Base-by-base conservation (phyloP, 2,888 invertebrate genomes). In the Papilio demoleus region DNA sequence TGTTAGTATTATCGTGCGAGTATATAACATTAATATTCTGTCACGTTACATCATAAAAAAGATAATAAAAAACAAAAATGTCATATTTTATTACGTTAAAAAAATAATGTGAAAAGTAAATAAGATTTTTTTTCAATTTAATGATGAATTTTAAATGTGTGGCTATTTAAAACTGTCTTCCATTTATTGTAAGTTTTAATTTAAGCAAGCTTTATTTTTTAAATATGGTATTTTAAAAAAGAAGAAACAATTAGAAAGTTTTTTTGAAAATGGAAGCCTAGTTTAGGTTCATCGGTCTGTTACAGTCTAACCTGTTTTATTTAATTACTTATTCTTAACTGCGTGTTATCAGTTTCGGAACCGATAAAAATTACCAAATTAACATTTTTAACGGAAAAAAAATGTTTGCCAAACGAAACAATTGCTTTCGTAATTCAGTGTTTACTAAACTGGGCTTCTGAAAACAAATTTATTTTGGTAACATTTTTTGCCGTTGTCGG, bases 401-500 rank as follows among this genome's bases (percentile, higher is more conserved):
- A 38, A 31, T 38, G 14, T 38, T 38, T 38, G 38, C 4, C 12
- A 38, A 4, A 38, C 38, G 14, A 38, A 38, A 38, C 38, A 38
- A 38, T 38, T 14, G 14, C 14, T 14, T n/a, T n/a, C n/a, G 11
- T 14, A 38, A 14, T 1, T 14, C 38, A 38, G 14, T 38, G 38
- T 38, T 38, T 38, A 38, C 3, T 12, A 38, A 38, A 38, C 38
- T 14, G 38, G 12, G 14, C 4, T 38, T 38, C 2, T 38, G 14
- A 38, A 38, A 38, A 38, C 38, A 38, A 38, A 38, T 4, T 12
- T 14, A 38, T 38, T 38, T 38, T 38, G 14, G 38, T 38, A 12
- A 38, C 38, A 38, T 40, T 40, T n/a, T 40, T 42, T 42, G 42
- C 17, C 42, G 42, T 42, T 42, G 42, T 42, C 42, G 42, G 24